Evolutionary conservation across 1,140 invertebrate species (phyloP).

Genomic region (Dryas iulia): DNA sequence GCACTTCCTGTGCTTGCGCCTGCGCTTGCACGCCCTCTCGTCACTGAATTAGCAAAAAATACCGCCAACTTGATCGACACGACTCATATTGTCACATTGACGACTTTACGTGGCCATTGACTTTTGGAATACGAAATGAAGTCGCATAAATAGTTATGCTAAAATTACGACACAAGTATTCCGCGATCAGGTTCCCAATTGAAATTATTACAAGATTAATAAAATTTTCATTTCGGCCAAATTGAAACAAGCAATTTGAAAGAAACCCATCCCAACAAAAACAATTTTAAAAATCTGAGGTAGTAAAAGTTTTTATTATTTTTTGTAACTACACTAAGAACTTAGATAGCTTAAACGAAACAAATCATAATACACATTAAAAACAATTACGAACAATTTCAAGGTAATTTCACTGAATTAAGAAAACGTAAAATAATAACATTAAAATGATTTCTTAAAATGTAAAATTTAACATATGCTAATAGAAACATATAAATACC

Average conservation of each 20-base stretch:
- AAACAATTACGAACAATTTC: too few species aligned
- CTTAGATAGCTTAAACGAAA: background rate
- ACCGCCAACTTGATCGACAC: conserved; percentile 38
- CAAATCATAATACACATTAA: too few species aligned
- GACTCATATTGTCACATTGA: conserved; percentile 36
- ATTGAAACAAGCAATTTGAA: background rate
- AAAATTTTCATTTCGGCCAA: background rate
- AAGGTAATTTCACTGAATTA: too few species aligned
- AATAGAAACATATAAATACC: too few species aligned
- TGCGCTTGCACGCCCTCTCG: conserved; percentile 19
- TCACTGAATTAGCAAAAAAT: conserved; percentile 44
- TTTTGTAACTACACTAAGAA: background rate
- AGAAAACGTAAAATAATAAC: too few species aligned
- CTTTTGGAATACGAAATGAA: conserved; percentile 39
- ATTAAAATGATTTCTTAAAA: too few species aligned
- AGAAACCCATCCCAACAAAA: background rate
- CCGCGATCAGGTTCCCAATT: background rate
- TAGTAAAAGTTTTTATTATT: background rate
- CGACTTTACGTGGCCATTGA: conserved; percentile 43
- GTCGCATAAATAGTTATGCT: background rate
- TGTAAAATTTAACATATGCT: too few species aligned
- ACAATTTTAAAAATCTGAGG: background rate
- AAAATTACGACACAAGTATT: conserved; percentile 3
- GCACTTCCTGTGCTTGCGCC: conserved; percentile 50
- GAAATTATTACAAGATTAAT: background rate